Evolutionary conservation across 1,140 invertebrate species (phyloP), one percentile per base, ranked within the genome.

Genomic region (Lepeophtheirus salmonis): DNA sequence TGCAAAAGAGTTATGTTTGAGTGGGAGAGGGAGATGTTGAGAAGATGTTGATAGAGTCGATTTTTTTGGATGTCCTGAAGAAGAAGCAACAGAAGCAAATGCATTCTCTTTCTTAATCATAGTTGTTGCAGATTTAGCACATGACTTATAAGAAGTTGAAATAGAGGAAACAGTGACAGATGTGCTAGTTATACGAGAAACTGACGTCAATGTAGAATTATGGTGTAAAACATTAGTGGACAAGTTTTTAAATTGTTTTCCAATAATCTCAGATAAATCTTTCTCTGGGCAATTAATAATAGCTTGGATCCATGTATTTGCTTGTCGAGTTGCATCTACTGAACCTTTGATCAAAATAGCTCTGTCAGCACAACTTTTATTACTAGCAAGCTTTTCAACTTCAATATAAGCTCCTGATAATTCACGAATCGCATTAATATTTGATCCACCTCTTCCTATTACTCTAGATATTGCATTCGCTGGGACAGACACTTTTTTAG

Each of bases 401-500:
- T 97, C 92, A 67, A 97, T 96, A 68, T 95, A 88, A 2, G 92
- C 92, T 55, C 89, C 89, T 14, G 90, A 95, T 20, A 87, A 83
- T 62, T 85, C 83, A 63, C 92, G 76, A 67, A 97, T 96, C 3
- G 90, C 86, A 75, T 96, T 97, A 65, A 97, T 96, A 73, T 96
- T 95, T 72, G 84, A 89, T 18, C 91, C 92, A 17, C 85, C 90
- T 67, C 91, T 80, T 1, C 92, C 92, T 69, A 97, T 96, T 0
- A 96, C 90, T 62, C 90, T 77, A 65, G 89, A 92, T 53, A 96
- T 96, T 50, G 90, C 90, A 72, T 86, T 85, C 16, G 89, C 80
- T 52, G 89, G 89, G 57, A 97, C 91, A 10, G 82, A 82, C n/a
- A 92, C 86, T 72, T 87, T 87, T 66, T 87, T 88, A 6, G 78